Evolutionary conservation across 2,888 invertebrate genomes (phyloP).

Genomic region (Cataglyphis altisquamis): DNA sequence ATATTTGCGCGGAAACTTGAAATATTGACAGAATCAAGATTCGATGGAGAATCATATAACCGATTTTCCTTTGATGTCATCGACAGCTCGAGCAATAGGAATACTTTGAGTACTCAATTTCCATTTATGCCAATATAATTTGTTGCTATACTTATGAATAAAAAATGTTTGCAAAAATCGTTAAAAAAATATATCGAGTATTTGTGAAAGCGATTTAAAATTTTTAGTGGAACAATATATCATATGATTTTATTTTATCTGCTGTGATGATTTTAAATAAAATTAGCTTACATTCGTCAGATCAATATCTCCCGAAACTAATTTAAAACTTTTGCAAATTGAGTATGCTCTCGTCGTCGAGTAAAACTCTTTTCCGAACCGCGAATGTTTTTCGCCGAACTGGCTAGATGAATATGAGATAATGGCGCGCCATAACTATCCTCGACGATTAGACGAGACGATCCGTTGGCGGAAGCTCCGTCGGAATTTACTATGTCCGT

Average conservation of each 20-base stretch:
- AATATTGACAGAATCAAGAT: slow-evolving; percentile 5
- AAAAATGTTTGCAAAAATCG: neutral
- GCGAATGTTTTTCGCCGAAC: slow-evolving; percentile 29
- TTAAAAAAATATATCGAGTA: neutral
- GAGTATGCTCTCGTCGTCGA: neutral
- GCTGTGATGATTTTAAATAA: neutral
- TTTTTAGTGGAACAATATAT: neutral
- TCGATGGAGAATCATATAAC: slow-evolving; percentile 28
- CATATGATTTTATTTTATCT: neutral
- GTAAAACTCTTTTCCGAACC: slow-evolving; percentile 20
- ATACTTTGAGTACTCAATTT: neutral
- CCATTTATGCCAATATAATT: neutral
- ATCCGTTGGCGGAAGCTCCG: slow-evolving; percentile 45
- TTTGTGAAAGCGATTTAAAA: neutral
- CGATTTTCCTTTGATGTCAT: neutral
- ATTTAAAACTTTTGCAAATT: slow-evolving; percentile 7
- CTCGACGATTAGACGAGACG: slow-evolving; percentile 43
- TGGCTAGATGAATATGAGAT: slow-evolving; percentile 14
- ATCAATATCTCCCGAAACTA: neutral
- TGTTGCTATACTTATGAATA: neutral
- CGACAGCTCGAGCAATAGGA: slow-evolving; percentile 13
- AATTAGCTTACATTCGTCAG: neutral
- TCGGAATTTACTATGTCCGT: slow-evolving; percentile 58
- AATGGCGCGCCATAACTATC: slow-evolving; percentile 47
- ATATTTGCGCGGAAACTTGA: slow-evolving; percentile 22